These are phyloP conservation scores for Glaucidium brasilianum DNA, from an alignment of 2,113 vertebrate species.

Conservation along the genomic window DNA sequence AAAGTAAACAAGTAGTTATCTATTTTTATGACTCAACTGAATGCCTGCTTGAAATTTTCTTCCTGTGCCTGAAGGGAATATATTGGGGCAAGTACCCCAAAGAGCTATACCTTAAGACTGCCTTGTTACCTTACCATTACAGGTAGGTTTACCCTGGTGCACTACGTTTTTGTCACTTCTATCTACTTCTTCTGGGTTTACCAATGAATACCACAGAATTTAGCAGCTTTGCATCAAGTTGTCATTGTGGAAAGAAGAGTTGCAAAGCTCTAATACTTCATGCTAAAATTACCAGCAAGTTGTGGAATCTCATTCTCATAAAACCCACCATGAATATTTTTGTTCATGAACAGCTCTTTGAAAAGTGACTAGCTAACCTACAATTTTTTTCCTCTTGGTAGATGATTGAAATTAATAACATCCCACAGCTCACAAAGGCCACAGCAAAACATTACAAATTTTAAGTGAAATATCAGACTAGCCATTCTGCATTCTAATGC, in stretches of 20 bases:
- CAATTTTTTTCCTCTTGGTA: background rate
- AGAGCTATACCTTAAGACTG: background rate
- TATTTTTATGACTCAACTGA: background rate
- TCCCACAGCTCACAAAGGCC: background rate
- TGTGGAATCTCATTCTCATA: background rate
- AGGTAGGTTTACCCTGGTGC: background rate
- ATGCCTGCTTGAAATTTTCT: background rate
- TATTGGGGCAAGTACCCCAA: background rate
- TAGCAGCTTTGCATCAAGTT: background rate
- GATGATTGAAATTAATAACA: background rate
- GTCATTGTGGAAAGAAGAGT: background rate
- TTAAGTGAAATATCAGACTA: background rate
- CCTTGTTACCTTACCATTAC: background rate
- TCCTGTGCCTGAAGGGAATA: background rate
- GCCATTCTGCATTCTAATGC: background rate
- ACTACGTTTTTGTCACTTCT: background rate
- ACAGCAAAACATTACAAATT: background rate
- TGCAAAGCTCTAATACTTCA: background rate
- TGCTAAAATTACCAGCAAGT: background rate
- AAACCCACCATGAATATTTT: background rate
- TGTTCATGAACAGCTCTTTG: background rate
- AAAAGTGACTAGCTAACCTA: background rate
- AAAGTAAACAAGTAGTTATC: background rate
- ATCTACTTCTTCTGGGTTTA: background rate
- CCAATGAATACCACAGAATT: background rate